Conservation (phyloP, 1,140 invertebrate species). For the Pseudomyrmex concolor region DNA sequence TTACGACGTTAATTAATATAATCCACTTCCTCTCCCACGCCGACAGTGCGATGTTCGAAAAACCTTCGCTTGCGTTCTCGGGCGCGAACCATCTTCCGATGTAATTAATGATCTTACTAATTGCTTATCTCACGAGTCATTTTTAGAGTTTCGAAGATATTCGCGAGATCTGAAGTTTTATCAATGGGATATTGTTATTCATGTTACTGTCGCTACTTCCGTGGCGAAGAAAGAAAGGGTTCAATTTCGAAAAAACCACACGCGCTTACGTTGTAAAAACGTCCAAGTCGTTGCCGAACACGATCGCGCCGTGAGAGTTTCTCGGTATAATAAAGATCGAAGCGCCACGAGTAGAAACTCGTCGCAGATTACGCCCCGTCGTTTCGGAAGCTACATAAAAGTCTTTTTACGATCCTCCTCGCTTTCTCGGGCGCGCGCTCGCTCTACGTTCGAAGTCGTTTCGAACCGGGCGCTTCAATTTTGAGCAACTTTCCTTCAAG, state of each 20-base stretch:
- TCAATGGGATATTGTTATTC: neutral
- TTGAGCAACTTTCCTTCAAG: constrained; percentile 3
- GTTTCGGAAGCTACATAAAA: constrained; percentile 64
- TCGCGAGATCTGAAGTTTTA: too few species aligned
- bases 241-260: constrained; percentile 7
- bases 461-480: neutral
- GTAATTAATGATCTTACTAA: neutral
- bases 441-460: constrained; percentile 19
- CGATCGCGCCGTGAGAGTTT: constrained; percentile 11
- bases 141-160: too few species aligned
- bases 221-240: neutral
- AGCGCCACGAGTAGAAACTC: constrained; percentile 25
- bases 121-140: neutral
- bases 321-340: constrained; percentile 52
- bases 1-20: constrained; percentile 3
- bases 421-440: constrained; percentile 29
- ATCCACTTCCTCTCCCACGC: neutral
- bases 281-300: neutral
- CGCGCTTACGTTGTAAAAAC: neutral
- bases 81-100: neutral
- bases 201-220: too few species aligned
- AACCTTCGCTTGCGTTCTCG: neutral
- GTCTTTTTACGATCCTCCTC: constrained; percentile 63
- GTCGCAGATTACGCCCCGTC: constrained; percentile 66
- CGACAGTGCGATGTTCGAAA: neutral